phyloP scores from a whole-genome alignment of 2,113 vertebrate species.

The Dermatemys mawii region DNA sequence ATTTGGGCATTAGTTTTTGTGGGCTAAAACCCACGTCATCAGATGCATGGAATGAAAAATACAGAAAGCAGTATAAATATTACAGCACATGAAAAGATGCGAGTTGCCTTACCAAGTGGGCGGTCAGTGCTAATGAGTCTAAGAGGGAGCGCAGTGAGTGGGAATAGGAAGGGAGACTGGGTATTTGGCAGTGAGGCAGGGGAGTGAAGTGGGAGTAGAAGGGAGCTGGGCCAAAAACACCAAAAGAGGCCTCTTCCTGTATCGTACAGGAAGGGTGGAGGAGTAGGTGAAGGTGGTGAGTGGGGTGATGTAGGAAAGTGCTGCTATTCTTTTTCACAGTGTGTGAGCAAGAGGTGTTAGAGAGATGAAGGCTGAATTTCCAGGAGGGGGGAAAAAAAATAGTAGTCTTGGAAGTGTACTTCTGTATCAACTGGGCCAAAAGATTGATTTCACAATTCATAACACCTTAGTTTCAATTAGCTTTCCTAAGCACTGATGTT shows the following conservation, averaged over 20 bases:
- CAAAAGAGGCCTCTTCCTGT: not conserved
- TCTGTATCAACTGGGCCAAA: not conserved
- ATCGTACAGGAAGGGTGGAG: not conserved
- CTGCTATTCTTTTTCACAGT: not conserved
- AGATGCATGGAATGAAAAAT: too few relatives aligned
- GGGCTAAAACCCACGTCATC: too few relatives aligned
- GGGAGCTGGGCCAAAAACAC: not conserved
- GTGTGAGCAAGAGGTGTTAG: accelerated
- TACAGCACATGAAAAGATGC: too few relatives aligned
- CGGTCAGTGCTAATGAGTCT: too few relatives aligned
- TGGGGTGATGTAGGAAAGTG: not conserved
- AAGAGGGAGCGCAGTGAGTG: not conserved
- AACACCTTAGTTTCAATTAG: not conserved
- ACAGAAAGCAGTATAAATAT: too few relatives aligned
- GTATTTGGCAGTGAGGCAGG: not conserved
- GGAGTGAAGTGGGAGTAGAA: not conserved
- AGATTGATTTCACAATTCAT: not conserved
- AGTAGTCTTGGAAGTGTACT: not conserved
- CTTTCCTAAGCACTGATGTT: accelerated
- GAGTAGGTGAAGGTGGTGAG: accelerated
- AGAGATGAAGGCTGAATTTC: not conserved
- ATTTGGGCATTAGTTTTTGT: too few relatives aligned
- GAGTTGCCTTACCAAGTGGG: too few relatives aligned
- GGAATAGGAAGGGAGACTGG: not conserved
- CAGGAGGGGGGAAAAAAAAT: accelerated